Evolutionary conservation across 2,797 vertebrate genomes (phyloP), one percentile per base, ranked within the genome.

Genomic region (Hydrolagus colliei): DNA sequence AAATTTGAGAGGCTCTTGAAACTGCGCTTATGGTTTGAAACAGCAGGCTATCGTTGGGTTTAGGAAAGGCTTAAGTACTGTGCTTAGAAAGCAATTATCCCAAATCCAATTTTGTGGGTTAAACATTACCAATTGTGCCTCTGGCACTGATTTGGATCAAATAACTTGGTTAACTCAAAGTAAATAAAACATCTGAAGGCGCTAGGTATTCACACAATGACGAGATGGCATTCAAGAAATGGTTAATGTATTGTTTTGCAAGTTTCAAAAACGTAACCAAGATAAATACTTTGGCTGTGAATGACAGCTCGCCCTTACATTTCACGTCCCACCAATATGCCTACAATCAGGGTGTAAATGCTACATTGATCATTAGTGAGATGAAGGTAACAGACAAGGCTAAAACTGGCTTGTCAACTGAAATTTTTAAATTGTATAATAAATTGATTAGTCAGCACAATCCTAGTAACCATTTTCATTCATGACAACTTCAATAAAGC

Each of bases 401-500:
- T 82, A 67, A 35, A 82, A 82, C 78, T 68, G 62, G 27, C 65
- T 71, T 41, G 65, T 68, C 41, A 84, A 71, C 4, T 41, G 79
- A 84, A n/a, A 71, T 20, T 52, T 27, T 71, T 84, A 84, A 84
- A 82, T 68, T 82, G 13, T 12, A 16, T 67, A 12, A 27, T 63
- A 67, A 82, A 84, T 35, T 82, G 22, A 18, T 77, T 67, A 67
- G 63, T n/a, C 32, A 20, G 79, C 20, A n/a, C n/a, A 68, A 11
- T 41, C 65, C 65, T n/a, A 84, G 63, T 41, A 82, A 82, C 63
- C 27, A 84, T 71, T 71, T 84, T 52, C 16, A 52, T 68, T 82
- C 62, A 82, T 67, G 62, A 67, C 78, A 67, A 2, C 65, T 82
- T 82, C 20, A 71, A 71, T 84, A 84, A 84, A 68, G 65, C 65